phyloP scores from a whole-genome alignment of 1,140 invertebrate species.

The Phenacoccus solenopsis region DNA sequence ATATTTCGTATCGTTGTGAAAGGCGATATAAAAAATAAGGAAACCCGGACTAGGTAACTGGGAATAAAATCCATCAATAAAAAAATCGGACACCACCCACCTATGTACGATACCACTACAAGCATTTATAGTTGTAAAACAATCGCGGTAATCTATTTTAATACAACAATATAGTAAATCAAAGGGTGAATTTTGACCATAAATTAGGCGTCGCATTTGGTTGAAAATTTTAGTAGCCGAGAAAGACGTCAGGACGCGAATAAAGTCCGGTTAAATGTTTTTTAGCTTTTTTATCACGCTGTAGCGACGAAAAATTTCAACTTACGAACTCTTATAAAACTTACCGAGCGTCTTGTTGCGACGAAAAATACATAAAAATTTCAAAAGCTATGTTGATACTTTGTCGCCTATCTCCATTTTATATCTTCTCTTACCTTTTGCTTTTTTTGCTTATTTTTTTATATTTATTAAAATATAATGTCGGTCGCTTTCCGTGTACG shows the following conservation, averaged over 20 bases:
- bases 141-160: constrained; percentile 3
- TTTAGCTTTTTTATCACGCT: not conserved
- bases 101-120: not conserved
- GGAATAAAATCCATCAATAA: not conserved
- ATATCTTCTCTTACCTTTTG: not conserved
- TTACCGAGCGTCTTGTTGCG: not conserved
- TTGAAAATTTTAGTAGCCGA: not conserved
- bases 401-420: not conserved
- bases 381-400: not conserved
- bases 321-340: not conserved
- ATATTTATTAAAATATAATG: not conserved
- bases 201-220: not conserved
- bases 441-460: not conserved
- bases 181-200: not conserved
- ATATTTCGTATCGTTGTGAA: not conserved
- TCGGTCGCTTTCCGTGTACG: not conserved
- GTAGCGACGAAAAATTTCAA: not conserved
- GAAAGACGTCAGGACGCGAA: not conserved
- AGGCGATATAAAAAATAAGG: not conserved
- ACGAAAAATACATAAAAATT: not conserved
- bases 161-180: not conserved
- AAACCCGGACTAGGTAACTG: not conserved
- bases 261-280: not conserved
- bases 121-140: not conserved
- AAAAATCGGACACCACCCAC: not conserved